Percentiles rank a stretch among this genome's conserved stretches.
phyloP scores from a whole-genome alignment of 2,797 vertebrate genomes.

The Gouania willdenowi region DNA sequence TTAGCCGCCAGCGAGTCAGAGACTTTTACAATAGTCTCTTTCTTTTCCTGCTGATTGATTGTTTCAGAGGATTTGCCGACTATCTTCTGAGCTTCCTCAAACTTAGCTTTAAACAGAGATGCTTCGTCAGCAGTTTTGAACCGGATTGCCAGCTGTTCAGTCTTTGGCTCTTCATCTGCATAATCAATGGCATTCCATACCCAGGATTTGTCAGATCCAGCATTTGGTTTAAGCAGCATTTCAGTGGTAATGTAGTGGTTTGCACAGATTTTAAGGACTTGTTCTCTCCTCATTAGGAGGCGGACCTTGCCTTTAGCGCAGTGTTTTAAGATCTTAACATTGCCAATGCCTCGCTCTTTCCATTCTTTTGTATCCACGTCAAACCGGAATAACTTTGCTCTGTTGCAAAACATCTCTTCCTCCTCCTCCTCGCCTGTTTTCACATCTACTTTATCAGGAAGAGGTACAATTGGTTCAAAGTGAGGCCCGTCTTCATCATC shows the following conservation, averaged over 20 bases:
- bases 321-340: constrained; percentile 93
- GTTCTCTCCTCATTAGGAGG: constrained; percentile 94
- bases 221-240: constrained; percentile 89
- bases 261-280: constrained; percentile 97
- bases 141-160: constrained; percentile 92
- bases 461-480: constrained; percentile 96
- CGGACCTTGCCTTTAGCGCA: constrained; percentile 90
- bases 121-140: constrained; percentile 97
- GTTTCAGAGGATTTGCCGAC: constrained; percentile 53
- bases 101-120: constrained; percentile 86
- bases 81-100: constrained; percentile 87
- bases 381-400: constrained; percentile 93
- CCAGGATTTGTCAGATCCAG: constrained; percentile 93
- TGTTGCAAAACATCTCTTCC: constrained; percentile 94
- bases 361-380: constrained; percentile 92
- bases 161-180: constrained; percentile 89
- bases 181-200: constrained; percentile 97
- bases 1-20: constrained; percentile 56
- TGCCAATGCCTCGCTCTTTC: constrained; percentile 95
- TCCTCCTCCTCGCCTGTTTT: constrained; percentile 98
- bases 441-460: constrained; percentile 96
- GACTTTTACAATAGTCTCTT: constrained; percentile 44
- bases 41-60: constrained; percentile 50
- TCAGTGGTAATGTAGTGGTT: constrained; percentile 96
- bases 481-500: constrained; percentile 97